Base-by-base conservation (phyloP, 2,113 vertebrate species). In the Otocyon megalotis region DNA sequence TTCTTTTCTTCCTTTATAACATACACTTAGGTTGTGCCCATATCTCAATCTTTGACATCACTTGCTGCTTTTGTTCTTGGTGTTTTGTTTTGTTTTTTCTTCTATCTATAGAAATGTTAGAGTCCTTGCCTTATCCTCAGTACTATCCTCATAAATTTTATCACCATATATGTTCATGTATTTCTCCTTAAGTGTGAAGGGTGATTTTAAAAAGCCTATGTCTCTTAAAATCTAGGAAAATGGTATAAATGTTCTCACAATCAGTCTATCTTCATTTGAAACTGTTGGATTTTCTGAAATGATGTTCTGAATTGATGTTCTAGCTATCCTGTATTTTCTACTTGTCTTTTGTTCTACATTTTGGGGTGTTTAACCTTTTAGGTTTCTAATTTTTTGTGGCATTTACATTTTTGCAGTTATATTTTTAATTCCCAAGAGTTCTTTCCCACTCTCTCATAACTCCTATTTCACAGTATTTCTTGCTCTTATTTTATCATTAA, bases 401-500 rank as follows among this genome's bases (percentile, higher is more conserved):
- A 72, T 63, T 37, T 77, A 91, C 35, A 82, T 87, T 54, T 69
- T 71, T 62, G n/a, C 43, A 62, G 20, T 88, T 91, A 76, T 37
- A 80, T 8, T 88, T 93, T 35, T 67, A 92, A 92, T 43, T 43
- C 88, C 24, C 50, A 88, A 82, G 50, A 13, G 32, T 65, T n/a
- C 5, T 67, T 69, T 87, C 26, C 35, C 12, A 11, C 20, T 90
- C 28, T n/a, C 6, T 69, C 32, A 67, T 77, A 83, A 77, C 32
- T 91, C 14, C 17, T 80, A 65, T 43, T 53, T 94, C 35, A 67
- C 48, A 24, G 13, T 65, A 43, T 50, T 35, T 94, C 10, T 74
- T 94, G 4, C 89, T 79, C n/a, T 96, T 79, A 79, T 69, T 82
- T 92, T 71, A 80, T 26, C 3, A 86, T 60, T 43, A 43, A 54